Evolutionary conservation across 2,113 vertebrate species (phyloP), one percentile per base, ranked within the genome.

Genomic region (Coturnix japonica): DNA sequence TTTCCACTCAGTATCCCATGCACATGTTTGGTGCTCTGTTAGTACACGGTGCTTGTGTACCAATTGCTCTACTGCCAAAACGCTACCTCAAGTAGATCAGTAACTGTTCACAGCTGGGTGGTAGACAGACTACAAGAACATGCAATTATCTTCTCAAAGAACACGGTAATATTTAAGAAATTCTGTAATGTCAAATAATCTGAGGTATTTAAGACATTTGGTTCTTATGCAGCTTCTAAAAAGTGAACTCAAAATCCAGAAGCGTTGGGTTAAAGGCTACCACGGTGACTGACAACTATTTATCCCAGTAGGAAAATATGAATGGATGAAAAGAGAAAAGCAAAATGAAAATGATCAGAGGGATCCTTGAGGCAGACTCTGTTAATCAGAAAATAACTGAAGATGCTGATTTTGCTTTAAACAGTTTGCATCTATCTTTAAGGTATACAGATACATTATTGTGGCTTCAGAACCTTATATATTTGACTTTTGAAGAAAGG

Each of bases 1-100:
- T 98, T 97, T 96, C 96, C 94, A 89, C 96, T 98, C 97, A 90
- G 97, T 96, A 92, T 79, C 92, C 93, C 96, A 97, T 96, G 98
- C 97, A 95, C 59, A 17, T 61, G 96, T 94, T 85, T 64, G 95
- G 96, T 91, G 97, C 95, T 95, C 51, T 82, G 96, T 97, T 95
- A 98, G 97, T 78, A 93, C 96, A 96, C 93, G 91, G 89, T 41
- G 51, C 75, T 88, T 77, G 87, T 77, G 92, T 64, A 90, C 96
- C 82, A 93, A 91, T 80, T 71, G 76, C 66, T 76, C 94, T 94
- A 85, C 30, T 90, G 92, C 95, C 91, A 96, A 92, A 90, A 92
- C 4, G 79, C 80, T 93, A 72, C 89, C 91, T 92, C 84, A 91
- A 89, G 95, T 26, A 41, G n/a, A 94, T 96, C 96, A 96, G 97